Evolutionary conservation across 1,140 invertebrate species (phyloP).

Genomic region (Drosophila arizonae): DNA sequence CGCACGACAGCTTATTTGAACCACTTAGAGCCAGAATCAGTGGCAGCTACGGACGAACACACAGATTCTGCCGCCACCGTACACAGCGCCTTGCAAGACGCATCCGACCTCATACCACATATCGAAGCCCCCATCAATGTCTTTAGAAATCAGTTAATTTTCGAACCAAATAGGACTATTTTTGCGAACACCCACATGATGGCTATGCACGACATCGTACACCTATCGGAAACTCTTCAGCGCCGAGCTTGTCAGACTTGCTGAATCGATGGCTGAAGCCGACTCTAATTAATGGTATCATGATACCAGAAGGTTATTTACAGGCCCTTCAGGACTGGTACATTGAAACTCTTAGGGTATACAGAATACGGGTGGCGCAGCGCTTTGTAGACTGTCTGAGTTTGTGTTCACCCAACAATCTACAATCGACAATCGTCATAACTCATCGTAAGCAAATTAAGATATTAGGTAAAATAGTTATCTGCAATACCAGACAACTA

Average conservation of each 20-base stretch:
- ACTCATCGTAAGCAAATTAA: too few species aligned
- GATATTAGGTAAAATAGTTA: too few species aligned
- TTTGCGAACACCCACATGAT: not conserved
- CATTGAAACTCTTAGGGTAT: not conserved
- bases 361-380: too few species aligned
- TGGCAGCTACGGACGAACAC: not conserved
- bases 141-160: constrained; percentile 5
- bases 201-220: not conserved
- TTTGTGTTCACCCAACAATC: too few species aligned
- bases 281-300: not conserved
- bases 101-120: not conserved
- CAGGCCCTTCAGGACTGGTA: constrained; percentile 3
- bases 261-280: too few species aligned
- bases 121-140: constrained; percentile 12
- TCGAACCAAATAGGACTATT: constrained; percentile 1
- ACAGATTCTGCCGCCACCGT: not conserved
- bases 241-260: too few species aligned
- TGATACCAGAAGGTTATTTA: constrained; percentile 2
- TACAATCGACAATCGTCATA: too few species aligned
- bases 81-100: constrained; percentile 3
- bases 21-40: not conserved
- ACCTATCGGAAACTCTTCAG: not conserved
- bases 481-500: too few species aligned
- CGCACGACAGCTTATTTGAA: too few species aligned
- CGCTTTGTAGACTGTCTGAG: not conserved